Conservation (phyloP, 2,888 invertebrate genomes). For the Sialis fuliginosa region DNA sequence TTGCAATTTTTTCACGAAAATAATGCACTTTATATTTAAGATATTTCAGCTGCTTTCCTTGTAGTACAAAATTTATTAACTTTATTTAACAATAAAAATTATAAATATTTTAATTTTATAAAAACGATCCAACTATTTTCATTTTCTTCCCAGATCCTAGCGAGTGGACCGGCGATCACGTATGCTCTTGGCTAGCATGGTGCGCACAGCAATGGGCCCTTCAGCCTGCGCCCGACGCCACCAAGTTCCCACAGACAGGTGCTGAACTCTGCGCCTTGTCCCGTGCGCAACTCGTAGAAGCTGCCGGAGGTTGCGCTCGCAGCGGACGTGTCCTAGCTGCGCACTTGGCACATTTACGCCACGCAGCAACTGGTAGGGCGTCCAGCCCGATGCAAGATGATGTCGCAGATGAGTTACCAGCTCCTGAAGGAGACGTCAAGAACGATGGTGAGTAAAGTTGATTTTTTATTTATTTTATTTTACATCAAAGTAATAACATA, state of each 20-base stretch:
- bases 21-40: too few relatives aligned
- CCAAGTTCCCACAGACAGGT: slow-evolving; percentile 36
- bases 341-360: slow-evolving; percentile 39
- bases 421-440: background rate
- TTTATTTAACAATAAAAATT: too few relatives aligned
- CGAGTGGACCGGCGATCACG: slow-evolving; percentile 39
- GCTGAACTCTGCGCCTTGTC: slow-evolving; percentile 38
- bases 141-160: slow-evolving; percentile 32
- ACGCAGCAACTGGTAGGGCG: slow-evolving; percentile 39
- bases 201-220: slow-evolving; percentile 38
- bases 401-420: slow-evolving; percentile 15
- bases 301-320: slow-evolving; percentile 25
- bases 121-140: too few relatives aligned
- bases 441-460: background rate
- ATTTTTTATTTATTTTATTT: too few relatives aligned
- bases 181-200: slow-evolving; percentile 44
- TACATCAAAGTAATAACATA: too few relatives aligned
- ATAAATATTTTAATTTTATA: too few relatives aligned
- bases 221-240: slow-evolving; percentile 29
- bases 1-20: too few relatives aligned
- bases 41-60: too few relatives aligned
- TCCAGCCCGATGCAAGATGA: slow-evolving; percentile 36
- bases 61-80: too few relatives aligned
- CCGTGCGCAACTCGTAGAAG: slow-evolving; percentile 39
- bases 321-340: slow-evolving; percentile 36